Percentiles rank a stretch among this genome's conserved stretches.
These are phyloP conservation scores for Phacellophora camtschatica DNA, from an alignment of 30 jellyfish, hydroid and myxozoan species.

Conservation along the genomic window DNA sequence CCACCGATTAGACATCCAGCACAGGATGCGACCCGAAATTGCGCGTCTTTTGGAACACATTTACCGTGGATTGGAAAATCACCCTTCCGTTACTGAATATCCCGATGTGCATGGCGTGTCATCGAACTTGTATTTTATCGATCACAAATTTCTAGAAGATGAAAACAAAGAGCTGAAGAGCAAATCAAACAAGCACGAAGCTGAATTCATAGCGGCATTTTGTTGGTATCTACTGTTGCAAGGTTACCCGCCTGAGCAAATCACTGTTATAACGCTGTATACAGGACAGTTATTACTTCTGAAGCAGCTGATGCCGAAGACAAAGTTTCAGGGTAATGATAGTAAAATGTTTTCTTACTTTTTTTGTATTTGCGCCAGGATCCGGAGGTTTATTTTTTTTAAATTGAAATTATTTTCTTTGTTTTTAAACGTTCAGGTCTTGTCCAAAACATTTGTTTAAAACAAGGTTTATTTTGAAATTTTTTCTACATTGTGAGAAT, in stretches of 20 bases:
- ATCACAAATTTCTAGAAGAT: slow-evolving; percentile 44
- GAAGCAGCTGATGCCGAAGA: slow-evolving; percentile 60
- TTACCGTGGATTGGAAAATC: slow-evolving; percentile 76
- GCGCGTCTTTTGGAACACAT: slow-evolving; percentile 65
- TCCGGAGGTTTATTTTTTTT: no score
- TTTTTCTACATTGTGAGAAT: no score
- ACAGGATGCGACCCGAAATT: slow-evolving; percentile 91
- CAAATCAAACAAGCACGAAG: slow-evolving; percentile 69
- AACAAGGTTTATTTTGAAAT: no score
- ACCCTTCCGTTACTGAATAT: slow-evolving; percentile 43
- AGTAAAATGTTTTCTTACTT: no score
- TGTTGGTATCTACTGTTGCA: slow-evolving; percentile 83
- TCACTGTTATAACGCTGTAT: slow-evolving; percentile 83
- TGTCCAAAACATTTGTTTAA: no score
- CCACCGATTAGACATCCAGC: slow-evolving; percentile 67
- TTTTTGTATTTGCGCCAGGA: no score
- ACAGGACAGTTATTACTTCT: slow-evolving; percentile 73
- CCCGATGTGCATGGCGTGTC: slow-evolving; percentile 74
- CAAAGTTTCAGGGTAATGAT: slow-evolving; percentile 67
- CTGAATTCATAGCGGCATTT: slow-evolving; percentile 64
- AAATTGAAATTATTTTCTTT: no score
- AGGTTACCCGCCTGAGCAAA: slow-evolving; percentile 71
- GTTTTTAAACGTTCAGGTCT: no score
- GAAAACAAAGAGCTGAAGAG: slow-evolving; percentile 55
- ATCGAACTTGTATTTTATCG: slow-evolving; percentile 59